A percentile compares a stretch with the other conserved stretches of the same genome.
Evolutionary conservation across 2,797 vertebrate species (phyloP).

Genomic region (Amphiprion clarkii): DNA sequence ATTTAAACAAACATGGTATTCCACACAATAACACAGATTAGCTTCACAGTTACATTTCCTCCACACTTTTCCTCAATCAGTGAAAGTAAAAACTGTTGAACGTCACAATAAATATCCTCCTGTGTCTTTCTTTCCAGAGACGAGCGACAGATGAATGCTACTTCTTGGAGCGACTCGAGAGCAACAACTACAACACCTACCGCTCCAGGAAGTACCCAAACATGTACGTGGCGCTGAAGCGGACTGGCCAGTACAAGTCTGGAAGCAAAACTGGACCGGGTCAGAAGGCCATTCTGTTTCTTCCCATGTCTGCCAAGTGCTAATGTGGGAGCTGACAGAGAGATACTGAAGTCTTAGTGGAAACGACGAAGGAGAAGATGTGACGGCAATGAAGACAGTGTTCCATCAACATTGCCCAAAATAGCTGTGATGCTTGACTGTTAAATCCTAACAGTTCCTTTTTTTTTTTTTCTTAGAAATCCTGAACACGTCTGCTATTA

Average conservation of each 20-base stretch:
- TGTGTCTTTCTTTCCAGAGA: conserved; percentile 85
- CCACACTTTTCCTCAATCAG: too few species aligned
- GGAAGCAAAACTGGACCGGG: conserved; percentile 95
- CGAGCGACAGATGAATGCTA: conserved; percentile 95
- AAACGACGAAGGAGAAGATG: conserved; percentile 49
- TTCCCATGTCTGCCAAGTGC: conserved; percentile 95
- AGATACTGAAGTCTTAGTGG: conserved; percentile 28
- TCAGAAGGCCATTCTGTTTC: conserved; percentile 99
- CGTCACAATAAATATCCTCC: neutral
- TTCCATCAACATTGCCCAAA: conserved; percentile 59
- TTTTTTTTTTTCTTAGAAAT: conserved; percentile 6
- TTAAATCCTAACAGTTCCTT: conserved; percentile 23
- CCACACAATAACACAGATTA: too few species aligned
- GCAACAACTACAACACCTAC: conserved; percentile 99
- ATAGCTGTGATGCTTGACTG: conserved; percentile 70
- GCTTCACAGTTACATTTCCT: too few species aligned
- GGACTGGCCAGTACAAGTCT: conserved; percentile 95
- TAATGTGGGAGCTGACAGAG: conserved; percentile 73
- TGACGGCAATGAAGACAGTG: conserved; percentile 66
- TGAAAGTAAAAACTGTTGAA: neutral
- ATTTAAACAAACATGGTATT: too few species aligned
- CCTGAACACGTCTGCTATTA: conserved; percentile 38
- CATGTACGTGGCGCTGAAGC: conserved; percentile 98
- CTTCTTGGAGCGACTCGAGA: conserved; percentile 95
- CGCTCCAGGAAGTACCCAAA: conserved; percentile 94